phyloP scores from a whole-genome alignment of 2,888 invertebrate species.

The Mesopsocus fuscifrons region DNA sequence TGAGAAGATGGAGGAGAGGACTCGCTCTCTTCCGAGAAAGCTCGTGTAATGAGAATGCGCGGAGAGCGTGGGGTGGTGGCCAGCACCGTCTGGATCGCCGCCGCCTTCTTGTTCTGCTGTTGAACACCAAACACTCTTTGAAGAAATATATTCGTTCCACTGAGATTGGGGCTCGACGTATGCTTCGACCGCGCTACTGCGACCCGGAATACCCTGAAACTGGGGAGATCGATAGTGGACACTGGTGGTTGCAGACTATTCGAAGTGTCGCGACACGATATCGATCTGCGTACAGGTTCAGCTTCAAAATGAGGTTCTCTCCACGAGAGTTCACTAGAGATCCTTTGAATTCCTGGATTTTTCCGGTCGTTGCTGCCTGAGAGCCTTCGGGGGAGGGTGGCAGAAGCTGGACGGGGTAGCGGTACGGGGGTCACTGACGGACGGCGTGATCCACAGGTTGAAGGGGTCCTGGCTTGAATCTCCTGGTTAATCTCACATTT shows the following conservation, averaged over 20 bases:
- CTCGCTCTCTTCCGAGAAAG: slow-evolving; percentile 53
- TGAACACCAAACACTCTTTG: slow-evolving; percentile 35
- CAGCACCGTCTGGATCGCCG: slow-evolving; percentile 22
- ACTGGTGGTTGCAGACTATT: slow-evolving; percentile 40
- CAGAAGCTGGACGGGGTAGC: slow-evolving; percentile 13
- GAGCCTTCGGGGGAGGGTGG: slow-evolving; percentile 29
- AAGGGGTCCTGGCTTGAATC: slow-evolving; percentile 61
- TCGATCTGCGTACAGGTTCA: slow-evolving; percentile 16
- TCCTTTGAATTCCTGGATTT: slow-evolving; percentile 27
- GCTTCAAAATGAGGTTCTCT: slow-evolving; percentile 26
- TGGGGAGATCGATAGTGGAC: slow-evolving; percentile 10
- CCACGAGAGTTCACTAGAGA: slow-evolving; percentile 30
- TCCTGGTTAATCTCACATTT: slow-evolving; percentile 57
- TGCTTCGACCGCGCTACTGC: slow-evolving; percentile 10
- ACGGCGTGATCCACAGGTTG: slow-evolving; percentile 52
- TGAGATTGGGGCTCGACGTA: slow-evolving; percentile 29
- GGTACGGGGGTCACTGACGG: slow-evolving; percentile 40
- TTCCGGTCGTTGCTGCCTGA: slow-evolving; percentile 25
- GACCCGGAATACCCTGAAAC: slow-evolving; percentile 4
- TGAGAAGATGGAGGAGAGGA: slow-evolving; percentile 17
- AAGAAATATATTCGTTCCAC: slow-evolving; percentile 37
- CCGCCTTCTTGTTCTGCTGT: slow-evolving; percentile 16
- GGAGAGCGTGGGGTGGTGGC: slow-evolving; percentile 35
- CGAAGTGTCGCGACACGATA: slow-evolving; percentile 34
- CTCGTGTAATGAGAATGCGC: slow-evolving; percentile 49